Percentiles rank a stretch among this genome's conserved stretches.
These are phyloP conservation scores for Cylas formicarius DNA, from an alignment of 1,140 invertebrate genomes.

Conservation along the genomic window DNA sequence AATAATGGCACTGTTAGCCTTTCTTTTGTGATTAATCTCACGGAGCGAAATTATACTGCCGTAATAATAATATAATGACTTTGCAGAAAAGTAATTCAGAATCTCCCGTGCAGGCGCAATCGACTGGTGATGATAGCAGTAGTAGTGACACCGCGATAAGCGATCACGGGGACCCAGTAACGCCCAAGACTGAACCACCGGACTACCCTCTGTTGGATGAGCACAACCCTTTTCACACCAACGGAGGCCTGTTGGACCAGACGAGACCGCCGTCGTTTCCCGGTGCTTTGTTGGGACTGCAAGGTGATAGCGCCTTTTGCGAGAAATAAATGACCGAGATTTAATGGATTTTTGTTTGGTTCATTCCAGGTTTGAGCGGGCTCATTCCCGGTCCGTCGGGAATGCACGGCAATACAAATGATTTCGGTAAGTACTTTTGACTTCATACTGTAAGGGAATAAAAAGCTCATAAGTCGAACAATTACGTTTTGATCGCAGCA, in stretches of 20 bases:
- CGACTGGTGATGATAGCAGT: slow-evolving; percentile 70
- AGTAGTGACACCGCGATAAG: slow-evolving; percentile 61
- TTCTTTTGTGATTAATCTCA: too few relatives aligned
- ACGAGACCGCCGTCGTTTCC: slow-evolving; percentile 59
- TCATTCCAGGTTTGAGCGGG: slow-evolving; percentile 48
- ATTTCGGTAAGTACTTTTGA: slow-evolving; percentile 75
- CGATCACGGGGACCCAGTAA: slow-evolving; percentile 49
- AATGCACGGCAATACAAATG: slow-evolving; percentile 63
- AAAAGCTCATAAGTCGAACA: too few relatives aligned
- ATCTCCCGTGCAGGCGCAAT: slow-evolving; percentile 55
- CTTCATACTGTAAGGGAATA: too few relatives aligned
- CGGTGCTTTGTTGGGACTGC: slow-evolving; percentile 62
- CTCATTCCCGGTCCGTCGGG: slow-evolving; percentile 76
- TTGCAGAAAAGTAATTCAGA: slow-evolving; percentile 36
- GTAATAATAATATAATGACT: too few relatives aligned
- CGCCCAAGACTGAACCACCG: slow-evolving; percentile 54
- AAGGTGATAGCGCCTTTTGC: slow-evolving; percentile 47
- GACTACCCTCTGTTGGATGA: slow-evolving; percentile 58
- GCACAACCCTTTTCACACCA: slow-evolving; percentile 56
- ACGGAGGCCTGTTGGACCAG: slow-evolving; percentile 60
- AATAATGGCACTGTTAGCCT: too few relatives aligned
- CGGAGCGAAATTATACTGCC: too few relatives aligned
- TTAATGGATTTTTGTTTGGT: not conserved
- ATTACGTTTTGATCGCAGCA: too few relatives aligned
- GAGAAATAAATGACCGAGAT: not conserved